Conservation (phyloP, 2,113 vertebrate genomes). For the Meriones unguiculatus region DNA sequence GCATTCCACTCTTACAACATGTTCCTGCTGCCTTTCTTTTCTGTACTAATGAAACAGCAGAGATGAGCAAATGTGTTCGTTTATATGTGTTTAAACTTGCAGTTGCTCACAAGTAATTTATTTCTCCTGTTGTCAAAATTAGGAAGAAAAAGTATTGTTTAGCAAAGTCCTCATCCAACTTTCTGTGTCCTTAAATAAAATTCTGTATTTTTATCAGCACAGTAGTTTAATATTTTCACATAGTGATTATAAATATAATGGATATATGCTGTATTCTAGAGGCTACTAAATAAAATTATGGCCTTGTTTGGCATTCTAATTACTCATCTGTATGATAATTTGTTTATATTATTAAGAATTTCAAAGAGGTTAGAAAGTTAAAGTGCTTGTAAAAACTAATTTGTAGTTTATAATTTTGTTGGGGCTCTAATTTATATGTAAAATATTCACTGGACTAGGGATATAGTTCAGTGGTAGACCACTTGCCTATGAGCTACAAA, state of each 20-base stretch:
- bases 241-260: not conserved
- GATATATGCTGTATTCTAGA: not conserved
- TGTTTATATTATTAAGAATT: not conserved
- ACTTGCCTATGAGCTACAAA: not conserved
- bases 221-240: not conserved
- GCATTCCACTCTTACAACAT: not conserved
- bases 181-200: not conserved
- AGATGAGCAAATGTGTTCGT: not conserved
- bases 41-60: not conserved
- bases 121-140: not conserved
- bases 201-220: not conserved
- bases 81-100: not conserved
- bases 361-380: not conserved
- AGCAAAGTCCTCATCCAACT: not conserved
- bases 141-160: not conserved
- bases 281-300: not conserved
- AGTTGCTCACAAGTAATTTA: not conserved
- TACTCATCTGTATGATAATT: not conserved
- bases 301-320: not conserved
- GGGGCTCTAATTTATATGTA: not conserved
- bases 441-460: not conserved
- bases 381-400: not conserved
- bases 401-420: not conserved
- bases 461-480: not conserved
- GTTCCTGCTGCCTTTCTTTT: not conserved